phyloP scores from a whole-genome alignment of 2,113 vertebrate genomes.

The Coptodon bakossiorum region DNA sequence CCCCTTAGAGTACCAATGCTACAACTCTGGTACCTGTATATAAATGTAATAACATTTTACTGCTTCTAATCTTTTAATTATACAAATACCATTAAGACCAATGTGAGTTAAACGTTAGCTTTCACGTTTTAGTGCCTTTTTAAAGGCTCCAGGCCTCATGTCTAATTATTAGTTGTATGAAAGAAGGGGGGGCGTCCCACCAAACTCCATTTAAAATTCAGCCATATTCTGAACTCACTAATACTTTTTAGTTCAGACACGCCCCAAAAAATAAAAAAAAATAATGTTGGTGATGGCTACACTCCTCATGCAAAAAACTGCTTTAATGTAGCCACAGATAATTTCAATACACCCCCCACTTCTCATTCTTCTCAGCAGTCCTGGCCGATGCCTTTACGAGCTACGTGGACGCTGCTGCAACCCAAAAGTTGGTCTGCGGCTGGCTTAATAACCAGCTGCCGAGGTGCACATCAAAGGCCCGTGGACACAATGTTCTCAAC shows the following conservation, averaged over 20 bases:
- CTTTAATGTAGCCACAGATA: background rate
- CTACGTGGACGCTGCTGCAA: background rate
- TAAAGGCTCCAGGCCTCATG: background rate
- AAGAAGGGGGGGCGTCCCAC: background rate
- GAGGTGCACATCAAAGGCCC: fast-evolving
- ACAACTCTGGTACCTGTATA: background rate
- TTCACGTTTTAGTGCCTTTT: background rate
- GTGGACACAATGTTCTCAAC: background rate
- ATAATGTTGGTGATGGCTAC: background rate
- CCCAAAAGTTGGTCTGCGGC: background rate
- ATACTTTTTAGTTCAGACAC: background rate
- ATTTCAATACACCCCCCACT: background rate
- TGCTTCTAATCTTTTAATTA: background rate
- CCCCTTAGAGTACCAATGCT: background rate
- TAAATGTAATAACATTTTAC: background rate
- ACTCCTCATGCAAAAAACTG: background rate
- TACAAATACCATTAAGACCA: background rate
- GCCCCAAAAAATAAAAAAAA: background rate
- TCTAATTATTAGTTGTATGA: background rate
- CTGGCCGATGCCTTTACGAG: background rate
- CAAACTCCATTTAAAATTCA: background rate
- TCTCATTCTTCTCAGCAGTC: conserved; percentile 9
- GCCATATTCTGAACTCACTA: background rate
- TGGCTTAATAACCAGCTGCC: fast-evolving
- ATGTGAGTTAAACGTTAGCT: background rate